These are phyloP conservation scores for Ursus arctos DNA, from an alignment of 2,113 vertebrate genomes.

Conservation along the genomic window DNA sequence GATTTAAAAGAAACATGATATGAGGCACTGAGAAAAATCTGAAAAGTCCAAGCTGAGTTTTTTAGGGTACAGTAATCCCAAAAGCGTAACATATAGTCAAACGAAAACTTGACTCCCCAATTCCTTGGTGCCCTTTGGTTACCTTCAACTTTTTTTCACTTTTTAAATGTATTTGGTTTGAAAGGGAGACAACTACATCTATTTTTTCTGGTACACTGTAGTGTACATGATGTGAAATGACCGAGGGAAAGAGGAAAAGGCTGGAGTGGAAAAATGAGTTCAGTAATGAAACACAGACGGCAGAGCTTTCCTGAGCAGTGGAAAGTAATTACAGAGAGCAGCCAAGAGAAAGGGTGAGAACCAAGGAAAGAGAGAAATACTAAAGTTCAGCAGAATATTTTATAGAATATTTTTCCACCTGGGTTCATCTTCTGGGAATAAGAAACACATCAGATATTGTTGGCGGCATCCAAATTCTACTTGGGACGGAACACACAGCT, in stretches of 20 bases:
- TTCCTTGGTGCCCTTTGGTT: not conserved
- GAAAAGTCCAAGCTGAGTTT: not conserved
- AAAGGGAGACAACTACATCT: not conserved
- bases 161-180: conserved; percentile 6
- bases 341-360: conserved; percentile 31
- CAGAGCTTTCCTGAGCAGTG: conserved; percentile 32
- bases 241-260: not conserved
- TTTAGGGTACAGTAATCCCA: not conserved
- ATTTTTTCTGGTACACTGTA: not conserved
- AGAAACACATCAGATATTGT: not conserved
- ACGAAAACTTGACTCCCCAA: not conserved
- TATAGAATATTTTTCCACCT: conserved; percentile 59
- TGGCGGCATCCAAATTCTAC: not conserved
- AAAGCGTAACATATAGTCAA: not conserved
- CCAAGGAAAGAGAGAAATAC: not conserved
- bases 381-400: not conserved
- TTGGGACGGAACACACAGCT: not conserved
- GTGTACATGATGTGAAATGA: not conserved
- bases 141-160: not conserved
- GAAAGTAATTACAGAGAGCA: not conserved
- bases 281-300: not conserved
- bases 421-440: not conserved
- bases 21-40: not conserved
- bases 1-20: not conserved
- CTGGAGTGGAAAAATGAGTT: conserved; percentile 2